phyloP scores from a whole-genome alignment of 2,888 invertebrate genomes.

The Axea sp. region DNA sequence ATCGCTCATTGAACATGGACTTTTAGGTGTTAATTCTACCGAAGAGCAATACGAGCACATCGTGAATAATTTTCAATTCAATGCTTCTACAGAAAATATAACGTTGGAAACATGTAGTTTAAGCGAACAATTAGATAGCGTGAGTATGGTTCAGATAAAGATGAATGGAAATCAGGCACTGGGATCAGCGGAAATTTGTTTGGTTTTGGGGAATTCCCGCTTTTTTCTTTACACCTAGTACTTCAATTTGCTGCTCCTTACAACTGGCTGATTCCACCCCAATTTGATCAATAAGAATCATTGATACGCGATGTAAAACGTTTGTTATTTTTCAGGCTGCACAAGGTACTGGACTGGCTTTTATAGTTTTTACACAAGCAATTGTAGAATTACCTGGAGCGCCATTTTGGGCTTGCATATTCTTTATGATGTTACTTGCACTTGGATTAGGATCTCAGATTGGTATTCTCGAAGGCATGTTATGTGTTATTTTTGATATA shows the following conservation, averaged over 20 bases:
- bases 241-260: no score
- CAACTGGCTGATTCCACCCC: no score
- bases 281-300: no score
- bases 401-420: slow-evolving; percentile 97
- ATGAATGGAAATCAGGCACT: no score
- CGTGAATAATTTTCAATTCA: slow-evolving; percentile 74
- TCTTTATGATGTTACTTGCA: slow-evolving; percentile 96
- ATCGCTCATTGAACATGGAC: slow-evolving; percentile 79
- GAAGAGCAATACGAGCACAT: slow-evolving; percentile 82
- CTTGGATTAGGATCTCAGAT: slow-evolving; percentile 97
- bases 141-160: slow-evolving; percentile 80
- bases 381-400: slow-evolving; percentile 95
- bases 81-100: slow-evolving; percentile 76
- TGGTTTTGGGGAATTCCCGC: no score
- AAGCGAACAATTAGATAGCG: slow-evolving; percentile 87
- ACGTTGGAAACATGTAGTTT: slow-evolving; percentile 86
- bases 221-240: no score
- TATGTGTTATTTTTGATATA: slow-evolving; percentile 96
- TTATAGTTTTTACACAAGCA: slow-evolving; percentile 98
- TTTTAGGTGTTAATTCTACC: slow-evolving; percentile 80
- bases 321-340: slow-evolving; percentile 88
- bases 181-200: no score
- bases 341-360: slow-evolving; percentile 96
- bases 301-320: no score
- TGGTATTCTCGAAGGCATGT: slow-evolving; percentile 97